A percentile compares a stretch with the other conserved stretches of the same genome.
These are phyloP conservation scores for Phylloscopus trochiloides DNA, from an alignment of 2,113 vertebrate species.

Conservation along the genomic window DNA sequence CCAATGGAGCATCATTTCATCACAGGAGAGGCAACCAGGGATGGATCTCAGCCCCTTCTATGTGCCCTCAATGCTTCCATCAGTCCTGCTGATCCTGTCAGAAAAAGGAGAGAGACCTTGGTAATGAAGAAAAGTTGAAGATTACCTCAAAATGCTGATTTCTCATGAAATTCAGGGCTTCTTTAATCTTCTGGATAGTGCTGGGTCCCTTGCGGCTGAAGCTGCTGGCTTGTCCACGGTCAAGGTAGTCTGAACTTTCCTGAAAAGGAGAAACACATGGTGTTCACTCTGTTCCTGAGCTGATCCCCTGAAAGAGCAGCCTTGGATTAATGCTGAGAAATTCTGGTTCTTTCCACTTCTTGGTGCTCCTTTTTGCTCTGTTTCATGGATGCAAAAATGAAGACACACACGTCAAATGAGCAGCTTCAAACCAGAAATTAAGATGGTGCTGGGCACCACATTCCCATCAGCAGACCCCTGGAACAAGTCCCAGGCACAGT, in stretches of 20 bases:
- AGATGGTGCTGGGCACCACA: neutral
- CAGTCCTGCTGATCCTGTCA: neutral
- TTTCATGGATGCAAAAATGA: neutral
- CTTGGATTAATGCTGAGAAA: neutral
- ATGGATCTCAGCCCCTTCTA: neutral
- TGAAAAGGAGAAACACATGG: conserved; percentile 3
- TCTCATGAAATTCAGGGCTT: conserved; percentile 97
- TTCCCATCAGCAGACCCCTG: neutral
- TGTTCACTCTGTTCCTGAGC: neutral
- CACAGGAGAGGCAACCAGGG: neutral
- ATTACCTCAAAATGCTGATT: conserved; percentile 97
- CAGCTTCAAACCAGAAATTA: neutral
- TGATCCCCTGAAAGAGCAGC: neutral
- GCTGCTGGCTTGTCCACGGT: conserved; percentile 86
- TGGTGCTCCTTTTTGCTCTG: neutral
- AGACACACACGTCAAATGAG: rapidly evolving
- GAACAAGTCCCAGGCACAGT: neutral
- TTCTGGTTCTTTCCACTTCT: rapidly evolving
- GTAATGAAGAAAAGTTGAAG: neutral
- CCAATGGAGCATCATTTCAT: neutral
- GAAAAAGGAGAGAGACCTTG: neutral
- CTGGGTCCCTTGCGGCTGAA: conserved; percentile 95
- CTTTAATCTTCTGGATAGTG: conserved; percentile 97
- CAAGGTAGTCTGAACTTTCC: conserved; percentile 94
- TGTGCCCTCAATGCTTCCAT: neutral